Conservation (phyloP, 2,797 vertebrate species). For the Serranus cabrilla region DNA sequence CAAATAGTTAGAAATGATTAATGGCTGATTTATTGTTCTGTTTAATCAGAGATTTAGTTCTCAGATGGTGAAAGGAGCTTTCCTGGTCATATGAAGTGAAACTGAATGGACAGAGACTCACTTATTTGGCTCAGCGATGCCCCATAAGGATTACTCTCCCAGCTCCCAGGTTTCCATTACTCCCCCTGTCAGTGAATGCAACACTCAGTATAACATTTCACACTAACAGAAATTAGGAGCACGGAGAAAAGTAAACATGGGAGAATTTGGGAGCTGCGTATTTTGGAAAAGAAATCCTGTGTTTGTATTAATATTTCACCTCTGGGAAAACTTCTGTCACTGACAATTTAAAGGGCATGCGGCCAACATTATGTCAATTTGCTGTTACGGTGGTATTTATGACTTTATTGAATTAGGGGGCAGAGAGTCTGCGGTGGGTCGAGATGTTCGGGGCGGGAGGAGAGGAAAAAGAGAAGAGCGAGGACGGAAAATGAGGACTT, state of each 20-base stretch:
- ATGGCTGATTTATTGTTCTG: constrained; percentile 30
- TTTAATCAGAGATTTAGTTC: constrained; percentile 31
- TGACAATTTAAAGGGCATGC: constrained; percentile 80
- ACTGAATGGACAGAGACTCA: constrained; percentile 46
- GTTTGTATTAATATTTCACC: constrained; percentile 87
- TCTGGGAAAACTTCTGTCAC: constrained; percentile 86
- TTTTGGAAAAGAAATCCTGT: constrained; percentile 83
- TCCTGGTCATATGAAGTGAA: constrained; percentile 25
- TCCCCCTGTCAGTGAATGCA: constrained; percentile 69
- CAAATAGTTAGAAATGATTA: constrained; percentile 37
- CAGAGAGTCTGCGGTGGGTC: constrained; percentile 83
- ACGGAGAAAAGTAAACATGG: constrained; percentile 79
- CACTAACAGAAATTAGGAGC: constrained; percentile 82
- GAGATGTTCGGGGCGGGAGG: constrained; percentile 29
- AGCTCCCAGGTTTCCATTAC: constrained; percentile 53
- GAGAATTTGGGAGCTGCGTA: constrained; percentile 79
- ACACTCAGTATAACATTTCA: constrained; percentile 80
- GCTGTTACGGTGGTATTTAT: constrained; percentile 78
- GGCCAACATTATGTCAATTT: constrained; percentile 83
- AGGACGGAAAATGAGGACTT: constrained; percentile 77
- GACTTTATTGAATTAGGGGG: constrained; percentile 84
- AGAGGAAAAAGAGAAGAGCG: constrained; percentile 18
- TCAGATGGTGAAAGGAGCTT: constrained; percentile 28
- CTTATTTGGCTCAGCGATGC: constrained; percentile 45
- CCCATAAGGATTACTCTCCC: constrained; percentile 38